Base-by-base conservation (phyloP, 1,140 invertebrate species). In the Sitophilus oryzae region DNA sequence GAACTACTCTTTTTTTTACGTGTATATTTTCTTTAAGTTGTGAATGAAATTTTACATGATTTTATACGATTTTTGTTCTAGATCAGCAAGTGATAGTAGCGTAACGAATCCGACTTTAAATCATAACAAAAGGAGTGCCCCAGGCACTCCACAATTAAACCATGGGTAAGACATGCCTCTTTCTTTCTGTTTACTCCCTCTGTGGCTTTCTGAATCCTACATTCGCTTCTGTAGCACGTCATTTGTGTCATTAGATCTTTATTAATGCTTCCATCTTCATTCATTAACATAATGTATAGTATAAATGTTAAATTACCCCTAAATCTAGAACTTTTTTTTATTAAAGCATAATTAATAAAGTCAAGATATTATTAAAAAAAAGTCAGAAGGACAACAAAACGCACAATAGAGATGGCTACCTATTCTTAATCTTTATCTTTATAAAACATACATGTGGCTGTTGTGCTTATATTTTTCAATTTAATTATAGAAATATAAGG, bases 1-100 rank as follows among this genome's bases (percentile, higher is more conserved):
- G n/a, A n/a, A n/a, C n/a, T n/a, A n/a, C n/a, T n/a, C n/a, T n/a
- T 45, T 22, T 30, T 34, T 47, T 25, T 19, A 30, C 8, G 9
- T 36, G 15, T 35, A 36, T 20, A 40, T 40, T 18, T 41, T 14
- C 10, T 25, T n/a, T n/a, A n/a, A n/a, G n/a, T n/a, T n/a, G n/a
- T n/a, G n/a, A n/a, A n/a, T n/a, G n/a, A n/a, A n/a, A n/a, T n/a
- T n/a, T n/a, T n/a, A n/a, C n/a, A n/a, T n/a, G n/a, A n/a, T n/a
- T n/a, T n/a, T n/a, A n/a, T n/a, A n/a, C n/a, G n/a, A n/a, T n/a
- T n/a, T n/a, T n/a, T n/a, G 23, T 47, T 15, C 21, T 50, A 44
- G 47, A 68, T 92, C 88, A 49, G 89, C 89, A 20, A 93, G 90
- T 10, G 90, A 93, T 68, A 91, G 88, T 44, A 92, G 88, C 62